phyloP scores from a whole-genome alignment of 2,888 invertebrate genomes.

The Xylota segnis region DNA sequence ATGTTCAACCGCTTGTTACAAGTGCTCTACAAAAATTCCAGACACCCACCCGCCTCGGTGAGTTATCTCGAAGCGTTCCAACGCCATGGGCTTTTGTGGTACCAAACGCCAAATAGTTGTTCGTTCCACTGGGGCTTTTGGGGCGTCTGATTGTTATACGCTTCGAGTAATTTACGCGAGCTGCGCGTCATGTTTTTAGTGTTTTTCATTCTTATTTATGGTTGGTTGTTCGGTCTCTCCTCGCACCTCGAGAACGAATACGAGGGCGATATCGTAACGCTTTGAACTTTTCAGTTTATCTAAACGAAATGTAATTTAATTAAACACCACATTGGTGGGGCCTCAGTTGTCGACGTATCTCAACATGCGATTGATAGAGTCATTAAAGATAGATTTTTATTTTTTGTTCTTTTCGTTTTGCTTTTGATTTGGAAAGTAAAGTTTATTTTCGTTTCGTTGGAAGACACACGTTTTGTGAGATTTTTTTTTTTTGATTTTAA shows the following conservation, averaged over 20 bases:
- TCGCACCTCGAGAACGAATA: constrained; percentile 4
- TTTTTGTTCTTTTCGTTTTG: constrained; percentile 6
- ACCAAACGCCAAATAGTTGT: constrained; percentile 23
- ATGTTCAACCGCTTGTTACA: constrained; percentile 58
- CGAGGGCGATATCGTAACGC: constrained; percentile 29
- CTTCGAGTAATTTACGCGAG: constrained; percentile 61
- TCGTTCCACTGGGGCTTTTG: constrained; percentile 7
- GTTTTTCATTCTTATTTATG: constrained; percentile 21
- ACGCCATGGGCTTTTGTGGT: constrained; percentile 52
- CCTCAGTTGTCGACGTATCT: constrained; percentile 38
- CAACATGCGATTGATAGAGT: constrained; percentile 59
- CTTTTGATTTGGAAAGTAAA: background rate
- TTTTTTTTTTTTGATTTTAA: background rate
- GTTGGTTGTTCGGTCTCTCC: constrained; percentile 7
- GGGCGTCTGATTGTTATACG: constrained; percentile 57
- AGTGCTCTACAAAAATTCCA: constrained; percentile 58
- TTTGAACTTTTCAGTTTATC: constrained; percentile 72
- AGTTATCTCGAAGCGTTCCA: constrained; percentile 42
- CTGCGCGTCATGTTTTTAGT: constrained; percentile 56
- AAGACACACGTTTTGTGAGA: constrained; percentile 14
- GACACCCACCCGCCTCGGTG: constrained; percentile 63
- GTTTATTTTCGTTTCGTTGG: background rate
- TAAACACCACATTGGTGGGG: constrained; percentile 67
- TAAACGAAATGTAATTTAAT: constrained; percentile 73
- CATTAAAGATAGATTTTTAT: constrained; percentile 45